phyloP scores from a whole-genome alignment of 2,888 invertebrate species.

The Hydrotaea diabolus region DNA sequence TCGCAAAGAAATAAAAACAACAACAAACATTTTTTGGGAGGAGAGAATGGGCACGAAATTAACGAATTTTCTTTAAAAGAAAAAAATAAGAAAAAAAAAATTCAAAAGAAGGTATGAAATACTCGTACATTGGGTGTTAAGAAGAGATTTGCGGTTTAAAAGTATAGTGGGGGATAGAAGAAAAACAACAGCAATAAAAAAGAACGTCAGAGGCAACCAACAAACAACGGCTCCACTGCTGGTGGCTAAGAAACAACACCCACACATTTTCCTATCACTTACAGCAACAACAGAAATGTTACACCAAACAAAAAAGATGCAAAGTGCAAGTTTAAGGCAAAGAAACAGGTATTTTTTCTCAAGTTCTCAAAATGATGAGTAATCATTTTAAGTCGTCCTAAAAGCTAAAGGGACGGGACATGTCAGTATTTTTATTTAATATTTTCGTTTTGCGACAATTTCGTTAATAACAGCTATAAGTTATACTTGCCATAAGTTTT shows the following conservation, averaged over 20 bases:
- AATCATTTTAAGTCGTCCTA: neutral
- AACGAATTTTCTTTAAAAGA: slow-evolving; percentile 9
- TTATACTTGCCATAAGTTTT: slow-evolving; percentile 77
- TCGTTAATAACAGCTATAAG: neutral
- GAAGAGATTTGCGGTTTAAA: slow-evolving; percentile 34
- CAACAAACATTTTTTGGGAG: slow-evolving; percentile 33
- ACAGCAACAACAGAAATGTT: slow-evolving; percentile 31
- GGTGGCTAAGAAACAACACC: slow-evolving; percentile 46
- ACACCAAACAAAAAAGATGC: slow-evolving; percentile 3
- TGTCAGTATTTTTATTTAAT: too few species aligned
- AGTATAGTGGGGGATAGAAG: neutral
- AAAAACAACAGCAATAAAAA: neutral
- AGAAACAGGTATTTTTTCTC: slow-evolving; percentile 45
- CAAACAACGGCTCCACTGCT: too few species aligned
- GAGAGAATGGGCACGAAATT: slow-evolving; percentile 20
- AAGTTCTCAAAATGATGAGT: neutral
- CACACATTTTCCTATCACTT: slow-evolving; percentile 45
- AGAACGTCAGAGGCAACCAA: too few species aligned
- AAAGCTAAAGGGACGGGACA: too few species aligned
- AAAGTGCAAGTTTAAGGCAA: slow-evolving; percentile 47
- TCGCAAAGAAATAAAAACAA: slow-evolving; percentile 43
- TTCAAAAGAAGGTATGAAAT: slow-evolving; percentile 14
- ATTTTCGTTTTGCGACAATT: too few species aligned
- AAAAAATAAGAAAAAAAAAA: too few species aligned
- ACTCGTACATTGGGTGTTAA: too few species aligned